phyloP scores from a whole-genome alignment of 2,888 invertebrate genomes.

The Cylloceria caligata region DNA sequence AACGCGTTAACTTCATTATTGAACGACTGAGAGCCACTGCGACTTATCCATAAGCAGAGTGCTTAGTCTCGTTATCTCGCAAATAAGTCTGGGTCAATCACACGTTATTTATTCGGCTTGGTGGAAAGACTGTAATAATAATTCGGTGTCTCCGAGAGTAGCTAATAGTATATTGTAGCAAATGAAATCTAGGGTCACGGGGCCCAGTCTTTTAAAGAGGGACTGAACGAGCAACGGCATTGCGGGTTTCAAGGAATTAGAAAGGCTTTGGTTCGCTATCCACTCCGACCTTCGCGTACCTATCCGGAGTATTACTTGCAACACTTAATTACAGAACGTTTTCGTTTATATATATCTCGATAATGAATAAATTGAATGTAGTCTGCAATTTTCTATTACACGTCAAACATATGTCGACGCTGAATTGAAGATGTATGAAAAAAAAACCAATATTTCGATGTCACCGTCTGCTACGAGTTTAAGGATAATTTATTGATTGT shows the following conservation, averaged over 20 bases:
- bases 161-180: not conserved
- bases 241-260: constrained; percentile 43
- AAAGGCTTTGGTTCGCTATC: constrained; percentile 64
- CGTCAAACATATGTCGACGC: not conserved
- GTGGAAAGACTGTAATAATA: not conserved
- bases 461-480: constrained; percentile 12
- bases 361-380: not conserved
- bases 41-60: too few species aligned
- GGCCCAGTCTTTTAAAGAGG: constrained; percentile 20
- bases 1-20: not conserved
- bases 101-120: not conserved
- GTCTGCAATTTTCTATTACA: too few species aligned
- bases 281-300: constrained; percentile 63
- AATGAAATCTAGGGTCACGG: constrained; percentile 46
- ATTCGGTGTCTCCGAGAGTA: not conserved
- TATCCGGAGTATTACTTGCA: constrained; percentile 19
- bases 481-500: not conserved
- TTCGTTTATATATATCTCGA: not conserved
- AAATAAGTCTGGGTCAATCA: not conserved
- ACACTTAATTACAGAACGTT: constrained; percentile 18
- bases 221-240: not conserved
- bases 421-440: not conserved
- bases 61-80: constrained; percentile 26
- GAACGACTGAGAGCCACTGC: constrained; percentile 24
- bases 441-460: not conserved